phyloP scores from a whole-genome alignment of 2,113 vertebrate species.

The Notechis scutatus region DNA sequence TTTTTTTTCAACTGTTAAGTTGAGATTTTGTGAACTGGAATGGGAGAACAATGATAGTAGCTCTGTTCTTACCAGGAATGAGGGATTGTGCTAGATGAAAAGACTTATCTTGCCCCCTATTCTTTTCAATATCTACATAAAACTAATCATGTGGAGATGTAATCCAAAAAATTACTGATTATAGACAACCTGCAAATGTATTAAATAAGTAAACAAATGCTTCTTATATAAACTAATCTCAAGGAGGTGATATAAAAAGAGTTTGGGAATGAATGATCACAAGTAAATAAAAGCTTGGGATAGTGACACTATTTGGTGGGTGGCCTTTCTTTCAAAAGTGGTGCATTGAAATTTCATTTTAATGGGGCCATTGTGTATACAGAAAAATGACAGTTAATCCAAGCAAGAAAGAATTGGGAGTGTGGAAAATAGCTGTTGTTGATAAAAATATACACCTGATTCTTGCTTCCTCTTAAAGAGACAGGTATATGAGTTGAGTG shows the following conservation, averaged over 20 bases:
- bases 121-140: neutral
- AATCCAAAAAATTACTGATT: neutral
- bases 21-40: neutral
- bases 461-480: neutral
- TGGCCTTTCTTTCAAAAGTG: neutral
- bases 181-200: neutral
- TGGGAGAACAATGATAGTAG: neutral
- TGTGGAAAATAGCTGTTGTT: neutral
- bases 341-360: neutral
- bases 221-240: neutral
- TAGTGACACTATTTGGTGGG: neutral
- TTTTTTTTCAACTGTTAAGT: neutral
- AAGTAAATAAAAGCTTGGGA: neutral
- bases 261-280: neutral
- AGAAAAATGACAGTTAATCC: neutral
- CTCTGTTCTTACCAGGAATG: neutral
- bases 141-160: neutral
- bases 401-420: neutral
- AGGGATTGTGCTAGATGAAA: neutral
- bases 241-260: neutral
- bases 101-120: neutral
- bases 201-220: neutral
- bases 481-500: neutral
- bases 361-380: neutral
- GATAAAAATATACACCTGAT: neutral